Evolutionary conservation across 2,797 vertebrate species (phyloP).

Genomic region (Perodicticus potto): DNA sequence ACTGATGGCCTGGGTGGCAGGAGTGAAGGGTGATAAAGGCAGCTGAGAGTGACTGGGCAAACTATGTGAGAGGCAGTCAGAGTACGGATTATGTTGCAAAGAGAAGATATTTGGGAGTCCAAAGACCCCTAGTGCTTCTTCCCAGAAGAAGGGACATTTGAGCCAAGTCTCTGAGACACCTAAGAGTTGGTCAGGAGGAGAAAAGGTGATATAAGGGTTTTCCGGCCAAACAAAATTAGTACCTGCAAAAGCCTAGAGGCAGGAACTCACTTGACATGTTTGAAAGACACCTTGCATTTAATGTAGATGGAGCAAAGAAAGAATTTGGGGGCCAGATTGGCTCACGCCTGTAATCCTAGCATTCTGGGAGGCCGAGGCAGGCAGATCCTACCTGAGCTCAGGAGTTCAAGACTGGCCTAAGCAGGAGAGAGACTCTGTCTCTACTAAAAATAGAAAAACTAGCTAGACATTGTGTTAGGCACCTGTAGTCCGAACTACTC

Average conservation of each 20-base stretch:
- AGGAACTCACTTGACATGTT: background rate
- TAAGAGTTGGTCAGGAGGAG: background rate
- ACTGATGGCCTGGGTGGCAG: background rate
- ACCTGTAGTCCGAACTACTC: no score
- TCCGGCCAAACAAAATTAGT: background rate
- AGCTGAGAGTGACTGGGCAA: background rate
- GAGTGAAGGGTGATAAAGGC: accelerated
- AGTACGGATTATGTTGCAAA: background rate
- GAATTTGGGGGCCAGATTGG: background rate
- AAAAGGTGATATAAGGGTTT: background rate
- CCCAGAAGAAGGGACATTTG: background rate
- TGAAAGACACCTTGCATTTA: background rate
- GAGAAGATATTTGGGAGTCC: background rate
- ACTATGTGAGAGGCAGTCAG: background rate
- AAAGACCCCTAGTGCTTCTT: background rate
- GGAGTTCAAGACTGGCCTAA: no score
- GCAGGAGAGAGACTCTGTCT: no score
- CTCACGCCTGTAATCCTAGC: no score
- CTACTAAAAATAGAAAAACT: no score
- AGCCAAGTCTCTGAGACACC: background rate
- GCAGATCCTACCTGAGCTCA: no score
- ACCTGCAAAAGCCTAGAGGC: background rate
- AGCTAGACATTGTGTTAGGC: no score
- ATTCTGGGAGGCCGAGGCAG: no score
- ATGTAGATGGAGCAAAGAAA: background rate